A percentile compares a stretch with the other conserved stretches of the same genome.
Evolutionary conservation across 1,140 invertebrate genomes (phyloP).

Genomic region (Varroa destructor): DNA sequence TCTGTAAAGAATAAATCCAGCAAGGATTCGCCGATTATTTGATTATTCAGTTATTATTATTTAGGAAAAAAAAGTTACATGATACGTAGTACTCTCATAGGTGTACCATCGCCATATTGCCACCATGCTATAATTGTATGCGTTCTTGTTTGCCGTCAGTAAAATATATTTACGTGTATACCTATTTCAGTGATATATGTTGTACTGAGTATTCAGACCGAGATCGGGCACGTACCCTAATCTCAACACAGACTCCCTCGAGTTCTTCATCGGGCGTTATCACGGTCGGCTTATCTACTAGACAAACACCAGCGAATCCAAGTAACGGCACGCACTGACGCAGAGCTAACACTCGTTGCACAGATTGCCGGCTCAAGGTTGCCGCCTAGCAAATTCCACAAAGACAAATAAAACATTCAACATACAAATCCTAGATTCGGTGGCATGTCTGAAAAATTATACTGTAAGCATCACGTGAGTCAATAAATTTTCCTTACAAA

Average conservation of each 20-base stretch:
- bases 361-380: background rate
- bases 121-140: background rate
- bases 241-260: constrained; percentile 63
- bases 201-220: too few species aligned
- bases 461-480: too few species aligned
- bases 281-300: constrained; percentile 54
- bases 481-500: too few species aligned
- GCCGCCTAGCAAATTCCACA: background rate
- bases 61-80: too few species aligned
- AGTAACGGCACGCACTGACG: constrained; percentile 49
- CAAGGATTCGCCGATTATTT: background rate
- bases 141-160: too few species aligned
- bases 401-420: background rate
- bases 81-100: too few species aligned
- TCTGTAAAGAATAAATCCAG: constrained; percentile 29
- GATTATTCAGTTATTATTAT: too few species aligned
- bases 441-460: too few species aligned
- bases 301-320: constrained; percentile 56
- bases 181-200: too few species aligned
- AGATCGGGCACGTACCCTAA: constrained; percentile 46
- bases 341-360: constrained; percentile 17
- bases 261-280: constrained; percentile 64
- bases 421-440: too few species aligned
- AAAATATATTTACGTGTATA: too few species aligned
- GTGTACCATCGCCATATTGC: background rate